Conservation (phyloP, 1,140 invertebrate genomes). For the Belonocnema kinseyi region DNA sequence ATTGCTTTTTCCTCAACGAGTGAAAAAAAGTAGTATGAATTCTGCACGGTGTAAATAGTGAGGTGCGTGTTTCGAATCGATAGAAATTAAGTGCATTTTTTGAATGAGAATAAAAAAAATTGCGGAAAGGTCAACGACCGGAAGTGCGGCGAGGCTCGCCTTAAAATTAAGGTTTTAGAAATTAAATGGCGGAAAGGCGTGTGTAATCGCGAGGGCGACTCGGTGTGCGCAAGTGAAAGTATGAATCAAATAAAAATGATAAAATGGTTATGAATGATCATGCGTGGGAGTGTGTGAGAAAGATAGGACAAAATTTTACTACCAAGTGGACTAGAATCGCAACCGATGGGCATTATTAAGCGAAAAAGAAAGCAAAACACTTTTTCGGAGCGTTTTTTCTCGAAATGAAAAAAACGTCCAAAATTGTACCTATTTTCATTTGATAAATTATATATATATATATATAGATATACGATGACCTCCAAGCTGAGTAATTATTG, state of each 20-base stretch:
- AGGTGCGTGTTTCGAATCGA: slow-evolving; percentile 21
- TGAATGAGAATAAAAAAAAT: slow-evolving; percentile 32
- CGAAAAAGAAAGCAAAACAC: slow-evolving; percentile 64
- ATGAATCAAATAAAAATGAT: slow-evolving; percentile 37
- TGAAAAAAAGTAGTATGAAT: slow-evolving; percentile 33
- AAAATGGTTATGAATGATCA: slow-evolving; percentile 33
- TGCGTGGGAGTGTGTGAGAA: slow-evolving; percentile 40
- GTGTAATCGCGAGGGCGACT: slow-evolving; percentile 49
- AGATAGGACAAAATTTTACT: slow-evolving; percentile 73
- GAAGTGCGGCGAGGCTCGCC: slow-evolving; percentile 54
- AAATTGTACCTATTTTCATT: slow-evolving; percentile 77
- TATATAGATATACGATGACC: slow-evolving; percentile 74
- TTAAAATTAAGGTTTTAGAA: slow-evolving; percentile 63
- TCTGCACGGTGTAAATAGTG: slow-evolving; percentile 49
- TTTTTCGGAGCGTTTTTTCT: slow-evolving; percentile 75
- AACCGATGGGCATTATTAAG: slow-evolving; percentile 76
- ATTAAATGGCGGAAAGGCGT: slow-evolving; percentile 56
- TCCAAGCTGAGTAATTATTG: slow-evolving; percentile 71
- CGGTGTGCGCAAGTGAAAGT: slow-evolving; percentile 45
- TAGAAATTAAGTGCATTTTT: slow-evolving; percentile 57
- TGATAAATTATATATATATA: slow-evolving; percentile 76
- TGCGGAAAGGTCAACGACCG: slow-evolving; percentile 53
- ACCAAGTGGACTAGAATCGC: slow-evolving; percentile 76
- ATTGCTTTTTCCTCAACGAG: slow-evolving; percentile 16
- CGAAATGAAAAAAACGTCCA: slow-evolving; percentile 72